Percentiles rank a stretch among this genome's conserved stretches.
Conservation (phyloP, 2,113 vertebrate species). For the Centropristis striata region DNA sequence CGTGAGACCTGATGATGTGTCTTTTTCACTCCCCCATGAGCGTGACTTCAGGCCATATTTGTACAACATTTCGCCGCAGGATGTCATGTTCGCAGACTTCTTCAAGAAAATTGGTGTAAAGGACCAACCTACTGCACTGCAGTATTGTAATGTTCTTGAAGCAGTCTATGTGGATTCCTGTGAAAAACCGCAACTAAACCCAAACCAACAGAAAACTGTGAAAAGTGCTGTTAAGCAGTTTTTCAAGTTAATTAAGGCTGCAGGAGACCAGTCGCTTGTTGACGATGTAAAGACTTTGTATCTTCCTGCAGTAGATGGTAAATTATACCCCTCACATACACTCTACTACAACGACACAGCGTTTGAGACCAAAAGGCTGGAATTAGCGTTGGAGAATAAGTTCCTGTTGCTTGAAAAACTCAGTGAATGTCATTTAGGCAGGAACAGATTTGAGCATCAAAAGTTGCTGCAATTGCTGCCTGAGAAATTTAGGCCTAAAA, state of each 20-base stretch:
- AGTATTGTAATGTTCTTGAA: slow-evolving; percentile 84
- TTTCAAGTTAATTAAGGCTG: slow-evolving; percentile 73
- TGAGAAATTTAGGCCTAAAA: slow-evolving; percentile 68
- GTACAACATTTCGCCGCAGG: slow-evolving; percentile 25
- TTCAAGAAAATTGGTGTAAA: slow-evolving; percentile 83
- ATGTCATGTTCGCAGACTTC: slow-evolving; percentile 70
- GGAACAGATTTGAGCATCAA: slow-evolving; percentile 54
- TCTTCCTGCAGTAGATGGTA: slow-evolving; percentile 85
- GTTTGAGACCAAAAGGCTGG: slow-evolving; percentile 62
- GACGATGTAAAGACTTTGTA: slow-evolving; percentile 73
- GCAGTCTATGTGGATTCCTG: slow-evolving; percentile 83
- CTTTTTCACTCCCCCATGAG: not conserved
- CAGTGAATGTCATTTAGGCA: slow-evolving; percentile 51
- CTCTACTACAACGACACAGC: slow-evolving; percentile 85
- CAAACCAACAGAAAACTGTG: slow-evolving; percentile 75
- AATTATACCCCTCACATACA: slow-evolving; percentile 79
- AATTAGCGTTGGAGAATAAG: slow-evolving; percentile 59
- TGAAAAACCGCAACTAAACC: slow-evolving; percentile 64
- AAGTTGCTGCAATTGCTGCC: slow-evolving; percentile 82
- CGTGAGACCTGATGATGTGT: slow-evolving; percentile 64
- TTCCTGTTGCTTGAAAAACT: slow-evolving; percentile 83
- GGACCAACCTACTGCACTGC: slow-evolving; percentile 68
- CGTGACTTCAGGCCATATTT: slow-evolving; percentile 85
- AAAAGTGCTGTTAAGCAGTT: slow-evolving; percentile 76
- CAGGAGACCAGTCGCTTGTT: not conserved